Conservation (phyloP, 2,888 invertebrate genomes). For the Trichopria drosophilae region DNA sequence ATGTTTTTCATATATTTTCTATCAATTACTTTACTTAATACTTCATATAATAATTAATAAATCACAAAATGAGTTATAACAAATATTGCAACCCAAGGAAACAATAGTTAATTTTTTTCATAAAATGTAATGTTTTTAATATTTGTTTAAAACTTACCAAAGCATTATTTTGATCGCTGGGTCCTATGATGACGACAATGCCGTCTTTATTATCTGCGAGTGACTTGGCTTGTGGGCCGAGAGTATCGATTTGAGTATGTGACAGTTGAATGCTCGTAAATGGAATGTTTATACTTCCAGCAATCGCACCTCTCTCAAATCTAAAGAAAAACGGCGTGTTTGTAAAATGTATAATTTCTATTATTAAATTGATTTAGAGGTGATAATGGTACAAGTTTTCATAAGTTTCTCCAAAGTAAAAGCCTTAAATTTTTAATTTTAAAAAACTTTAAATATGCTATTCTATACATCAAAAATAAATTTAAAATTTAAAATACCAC, state of each 20-base stretch:
- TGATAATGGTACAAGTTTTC: no score
- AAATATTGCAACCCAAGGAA: no score
- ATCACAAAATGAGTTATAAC: no score
- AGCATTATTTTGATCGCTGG: slow-evolving; percentile 76
- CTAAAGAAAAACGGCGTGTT: slow-evolving; percentile 56
- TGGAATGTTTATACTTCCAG: slow-evolving; percentile 85
- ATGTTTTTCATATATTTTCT: no score
- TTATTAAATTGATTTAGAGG: no score
- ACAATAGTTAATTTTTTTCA: slow-evolving; percentile 14
- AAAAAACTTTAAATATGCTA: background rate
- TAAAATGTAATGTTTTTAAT: background rate
- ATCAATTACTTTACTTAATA: no score
- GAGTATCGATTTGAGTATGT: slow-evolving; percentile 70
- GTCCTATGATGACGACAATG: slow-evolving; percentile 78
- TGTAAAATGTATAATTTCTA: slow-evolving; percentile 12
- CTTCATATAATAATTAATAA: no score
- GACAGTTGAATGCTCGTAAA: slow-evolving; percentile 77
- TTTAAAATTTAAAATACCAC: no score
- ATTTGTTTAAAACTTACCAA: slow-evolving; percentile 68
- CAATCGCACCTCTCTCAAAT: slow-evolving; percentile 77
- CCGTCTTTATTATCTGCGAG: slow-evolving; percentile 67
- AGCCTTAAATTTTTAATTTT: background rate
- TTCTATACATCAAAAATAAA: background rate
- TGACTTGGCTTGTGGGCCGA: slow-evolving; percentile 67
- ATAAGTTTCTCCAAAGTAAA: no score